Conservation (phyloP, 2,888 invertebrate species). For the Caenorhabditis japonica region DNA sequence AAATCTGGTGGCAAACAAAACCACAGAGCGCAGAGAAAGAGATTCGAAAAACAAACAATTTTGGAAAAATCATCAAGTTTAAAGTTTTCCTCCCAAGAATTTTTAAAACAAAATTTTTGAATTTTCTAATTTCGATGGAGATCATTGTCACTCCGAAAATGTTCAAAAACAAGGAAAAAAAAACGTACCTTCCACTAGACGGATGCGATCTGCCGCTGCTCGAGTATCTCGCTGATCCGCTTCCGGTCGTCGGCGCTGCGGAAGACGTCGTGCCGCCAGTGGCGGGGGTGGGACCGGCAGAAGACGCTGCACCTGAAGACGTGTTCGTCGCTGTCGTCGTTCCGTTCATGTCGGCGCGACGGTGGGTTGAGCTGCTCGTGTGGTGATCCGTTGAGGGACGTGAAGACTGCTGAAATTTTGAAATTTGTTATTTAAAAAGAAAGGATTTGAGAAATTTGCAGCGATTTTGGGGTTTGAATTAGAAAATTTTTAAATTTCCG, state of each 20-base stretch:
- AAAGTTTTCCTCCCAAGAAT: background rate
- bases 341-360: conserved; percentile 51
- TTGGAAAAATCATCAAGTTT: conserved; percentile 10
- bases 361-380: conserved; percentile 1
- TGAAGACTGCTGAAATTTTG: conserved; percentile 20
- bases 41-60: conserved; percentile 52
- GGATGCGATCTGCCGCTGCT: conserved; percentile 40
- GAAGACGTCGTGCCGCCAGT: conserved; percentile 21
- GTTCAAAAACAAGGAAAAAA: conserved; percentile 3
- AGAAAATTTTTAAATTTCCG: background rate
- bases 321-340: conserved; percentile 22
- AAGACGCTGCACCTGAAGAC: conserved; percentile 2
- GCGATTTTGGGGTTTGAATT: background rate
- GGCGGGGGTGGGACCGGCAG: conserved; percentile 12
- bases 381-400: conserved; percentile 24
- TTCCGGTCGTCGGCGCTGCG: conserved; percentile 20
- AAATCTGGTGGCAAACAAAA: conserved; percentile 46
- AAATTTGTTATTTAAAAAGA: background rate
- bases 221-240: conserved; percentile 36
- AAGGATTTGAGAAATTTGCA: background rate
- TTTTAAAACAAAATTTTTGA: too few relatives aligned
- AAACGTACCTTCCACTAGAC: conserved; percentile 35
- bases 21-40: background rate
- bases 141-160: too few relatives aligned
- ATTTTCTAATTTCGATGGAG: background rate